A percentile compares a stretch with the other conserved stretches of the same genome.
Conservation (phyloP, 2,797 vertebrate species). For the Parauchenoglanis punctatus region DNA sequence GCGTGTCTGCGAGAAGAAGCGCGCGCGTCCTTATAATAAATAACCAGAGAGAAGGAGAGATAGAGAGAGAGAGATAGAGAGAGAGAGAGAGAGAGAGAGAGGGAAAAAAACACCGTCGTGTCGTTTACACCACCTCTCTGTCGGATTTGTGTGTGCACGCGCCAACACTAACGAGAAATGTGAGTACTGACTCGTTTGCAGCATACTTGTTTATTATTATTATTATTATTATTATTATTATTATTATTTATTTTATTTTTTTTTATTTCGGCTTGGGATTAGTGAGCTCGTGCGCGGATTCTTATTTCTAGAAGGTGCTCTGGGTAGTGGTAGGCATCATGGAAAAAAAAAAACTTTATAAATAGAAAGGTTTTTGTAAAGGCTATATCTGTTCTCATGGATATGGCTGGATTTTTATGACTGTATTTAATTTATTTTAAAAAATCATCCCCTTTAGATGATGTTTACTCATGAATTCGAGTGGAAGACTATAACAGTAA, state of each 20-base stretch:
- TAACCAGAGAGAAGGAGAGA: neutral
- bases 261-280: neutral
- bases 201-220: neutral
- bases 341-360: too few relatives aligned
- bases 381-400: neutral
- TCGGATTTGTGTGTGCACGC: slow-evolving; percentile 48
- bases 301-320: slow-evolving; percentile 18
- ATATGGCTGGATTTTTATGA: neutral
- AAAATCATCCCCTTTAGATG: neutral
- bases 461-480: neutral
- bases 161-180: slow-evolving; percentile 55
- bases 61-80: neutral
- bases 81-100: neutral
- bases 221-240: neutral
- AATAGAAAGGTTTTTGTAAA: neutral
- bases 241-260: neutral
- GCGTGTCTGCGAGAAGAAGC: neutral
- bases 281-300: neutral
- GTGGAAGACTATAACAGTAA: neutral
- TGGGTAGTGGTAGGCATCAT: neutral
- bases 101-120: slow-evolving; percentile 3
- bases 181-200: slow-evolving; percentile 52
- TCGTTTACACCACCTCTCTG: slow-evolving; percentile 36
- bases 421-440: neutral
- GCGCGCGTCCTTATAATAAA: slow-evolving; percentile 35